phyloP scores from a whole-genome alignment of 2,113 vertebrate species.

The Martes martes region DNA sequence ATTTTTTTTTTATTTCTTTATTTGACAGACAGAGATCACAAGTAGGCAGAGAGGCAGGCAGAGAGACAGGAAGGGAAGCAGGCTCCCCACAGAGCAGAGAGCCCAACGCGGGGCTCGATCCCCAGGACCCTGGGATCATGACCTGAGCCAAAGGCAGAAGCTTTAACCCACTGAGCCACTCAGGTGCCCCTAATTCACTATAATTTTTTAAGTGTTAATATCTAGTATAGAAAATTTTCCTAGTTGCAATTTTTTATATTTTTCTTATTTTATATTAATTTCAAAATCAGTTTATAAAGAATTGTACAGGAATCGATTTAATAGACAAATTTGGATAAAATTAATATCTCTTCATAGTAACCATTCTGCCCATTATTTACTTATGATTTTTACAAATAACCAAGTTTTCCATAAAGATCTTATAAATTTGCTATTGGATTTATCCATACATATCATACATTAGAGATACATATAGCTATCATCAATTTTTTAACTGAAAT shows the following conservation, averaged over 20 bases:
- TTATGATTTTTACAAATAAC: background rate
- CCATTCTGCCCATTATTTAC: background rate
- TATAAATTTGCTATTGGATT: background rate
- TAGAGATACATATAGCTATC: no score
- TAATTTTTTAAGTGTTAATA: background rate
- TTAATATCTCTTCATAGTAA: background rate
- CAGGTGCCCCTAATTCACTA: background rate
- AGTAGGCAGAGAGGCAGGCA: no score
- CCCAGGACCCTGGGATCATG: no score
- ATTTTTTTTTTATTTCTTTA: no score
- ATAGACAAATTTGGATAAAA: background rate
- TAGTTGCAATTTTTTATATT: background rate
- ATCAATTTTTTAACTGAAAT: background rate
- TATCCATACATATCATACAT: background rate
- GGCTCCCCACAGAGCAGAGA: no score
- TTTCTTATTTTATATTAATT: background rate
- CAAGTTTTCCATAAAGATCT: background rate
- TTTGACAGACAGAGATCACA: no score
- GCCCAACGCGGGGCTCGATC: no score
- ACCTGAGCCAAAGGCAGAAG: no score
- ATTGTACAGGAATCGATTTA: background rate
- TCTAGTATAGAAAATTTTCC: background rate
- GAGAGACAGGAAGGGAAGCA: no score
- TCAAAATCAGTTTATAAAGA: background rate
- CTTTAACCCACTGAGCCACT: no score